Evolutionary conservation across 2,797 vertebrate genomes (phyloP).

Genomic region (Poecilia picta): DNA sequence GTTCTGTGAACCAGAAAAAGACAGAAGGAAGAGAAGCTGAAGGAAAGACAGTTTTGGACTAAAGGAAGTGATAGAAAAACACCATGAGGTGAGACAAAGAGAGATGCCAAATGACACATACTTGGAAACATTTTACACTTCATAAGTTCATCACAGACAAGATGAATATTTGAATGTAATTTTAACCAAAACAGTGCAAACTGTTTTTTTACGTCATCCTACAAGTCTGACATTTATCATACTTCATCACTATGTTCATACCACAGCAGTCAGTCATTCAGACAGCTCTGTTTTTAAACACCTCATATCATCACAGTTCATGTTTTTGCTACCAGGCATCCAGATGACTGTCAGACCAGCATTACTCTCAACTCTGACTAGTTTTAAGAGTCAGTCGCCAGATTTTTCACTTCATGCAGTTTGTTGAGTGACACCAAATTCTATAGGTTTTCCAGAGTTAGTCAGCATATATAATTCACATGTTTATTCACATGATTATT

Average conservation of each 20-base stretch:
- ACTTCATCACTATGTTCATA: not conserved
- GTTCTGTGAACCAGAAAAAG: conserved; percentile 21
- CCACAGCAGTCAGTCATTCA: not conserved
- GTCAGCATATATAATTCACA: not conserved
- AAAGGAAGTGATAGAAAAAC: conserved; percentile 20
- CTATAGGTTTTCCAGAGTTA: not conserved
- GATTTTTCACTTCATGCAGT: not conserved
- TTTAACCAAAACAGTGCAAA: not conserved
- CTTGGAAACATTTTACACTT: not conserved
- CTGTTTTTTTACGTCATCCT: not conserved
- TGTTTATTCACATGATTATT: no score
- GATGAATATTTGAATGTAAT: not conserved
- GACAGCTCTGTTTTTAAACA: not conserved
- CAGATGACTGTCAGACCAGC: not conserved
- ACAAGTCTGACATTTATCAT: not conserved
- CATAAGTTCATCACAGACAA: not conserved
- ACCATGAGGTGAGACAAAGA: not conserved
- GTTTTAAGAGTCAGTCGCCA: not conserved
- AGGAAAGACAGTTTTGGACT: conserved; percentile 25
- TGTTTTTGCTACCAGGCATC: not conserved
- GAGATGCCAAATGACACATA: not conserved
- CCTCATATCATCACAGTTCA: not conserved
- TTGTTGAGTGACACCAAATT: not conserved
- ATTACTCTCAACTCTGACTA: not conserved
- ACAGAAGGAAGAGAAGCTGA: conserved; percentile 7